Evolutionary conservation across 92 coral and sea anemone species (phyloP).

Genomic region (Pocillopora grandis): DNA sequence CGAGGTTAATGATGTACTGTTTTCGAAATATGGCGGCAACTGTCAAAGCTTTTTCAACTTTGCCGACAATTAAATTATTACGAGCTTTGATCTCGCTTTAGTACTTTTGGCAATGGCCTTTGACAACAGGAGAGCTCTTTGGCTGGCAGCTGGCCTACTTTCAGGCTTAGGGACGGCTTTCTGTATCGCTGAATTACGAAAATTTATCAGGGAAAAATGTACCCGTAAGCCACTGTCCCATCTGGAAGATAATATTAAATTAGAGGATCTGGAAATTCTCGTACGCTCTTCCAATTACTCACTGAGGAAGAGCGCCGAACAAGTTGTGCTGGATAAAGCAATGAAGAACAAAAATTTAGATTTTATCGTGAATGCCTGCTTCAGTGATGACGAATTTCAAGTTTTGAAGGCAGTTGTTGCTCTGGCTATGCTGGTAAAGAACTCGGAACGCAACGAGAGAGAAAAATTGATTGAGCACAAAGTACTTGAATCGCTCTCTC

Average conservation of each 20-base stretch:
- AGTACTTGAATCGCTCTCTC: conserved; percentile 73
- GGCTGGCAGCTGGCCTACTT: conserved; percentile 73
- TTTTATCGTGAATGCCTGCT: conserved; percentile 71
- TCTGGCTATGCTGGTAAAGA: conserved; percentile 75
- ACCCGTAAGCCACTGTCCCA: conserved; percentile 70
- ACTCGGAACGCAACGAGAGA: conserved; percentile 56
- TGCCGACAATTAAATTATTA: conserved; percentile 35
- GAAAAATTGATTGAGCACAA: conserved; percentile 62
- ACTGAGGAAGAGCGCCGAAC: conserved; percentile 80
- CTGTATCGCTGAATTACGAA: conserved; percentile 75
- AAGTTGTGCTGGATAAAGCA: conserved; percentile 77
- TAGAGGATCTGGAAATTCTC: conserved; percentile 76
- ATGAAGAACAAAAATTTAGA: conserved; percentile 71
- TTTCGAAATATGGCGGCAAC: conserved; percentile 80
- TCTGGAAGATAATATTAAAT: conserved; percentile 71
- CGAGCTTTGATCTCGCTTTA: neutral
- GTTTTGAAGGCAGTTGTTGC: conserved; percentile 86
- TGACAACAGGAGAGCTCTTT: conserved; percentile 63
- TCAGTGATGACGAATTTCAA: conserved; percentile 62
- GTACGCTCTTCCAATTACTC: conserved; percentile 84
- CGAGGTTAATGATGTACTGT: conserved; percentile 11
- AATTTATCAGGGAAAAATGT: conserved; percentile 73
- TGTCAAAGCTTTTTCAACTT: conserved; percentile 12
- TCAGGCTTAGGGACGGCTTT: conserved; percentile 86
- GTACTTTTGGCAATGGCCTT: conserved; percentile 46